Evolutionary conservation across 35 echinoderm and acorn worm species (phyloP), one percentile per base, ranked within the genome.

Genomic region (Lytechinus pictus): DNA sequence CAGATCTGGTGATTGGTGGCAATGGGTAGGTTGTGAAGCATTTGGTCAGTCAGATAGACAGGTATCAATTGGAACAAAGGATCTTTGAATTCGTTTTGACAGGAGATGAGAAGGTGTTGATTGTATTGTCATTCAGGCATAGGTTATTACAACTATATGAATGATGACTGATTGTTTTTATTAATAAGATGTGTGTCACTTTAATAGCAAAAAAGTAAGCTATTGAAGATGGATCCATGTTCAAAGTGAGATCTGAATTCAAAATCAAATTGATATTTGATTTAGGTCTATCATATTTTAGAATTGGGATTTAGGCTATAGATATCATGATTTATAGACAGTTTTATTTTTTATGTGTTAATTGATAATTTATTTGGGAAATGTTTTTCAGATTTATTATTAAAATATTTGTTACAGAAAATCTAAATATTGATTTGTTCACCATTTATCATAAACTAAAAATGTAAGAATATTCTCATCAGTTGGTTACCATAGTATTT

Each of bases 41-140:
- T 14, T 19, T 19, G 61, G 16, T 5, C 21, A 24, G 19, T 7
- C 21, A 24, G 61, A 6, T 21, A 24, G 16, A 3, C 19, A 72
- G 66, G 66, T 79, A 79, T 19, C 16, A 79, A 79, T 79, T 79
- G 66, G 66, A 79, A 79, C 66, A 79, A 79, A 79, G 66, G 66
- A 79, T 79, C 19, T 79, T 79, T 79, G 4, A 14, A 79, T 79
- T 79, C n/a, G 19, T 16, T 79, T n/a, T 79, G 66, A 79, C 66
- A 79, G 61, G 61, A 72, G 66, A 79, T 79, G 66, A 79, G 66
- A 7, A 79, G 66, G 66, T 79, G 66, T 79, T n/a, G 66, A 79
- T 79, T 79, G 66, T 79, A 79, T 79, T 79, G 66, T 79, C 66
- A 79, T 79, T 79, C 66, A 79, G 66, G 66, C 66, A 24, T 24